phyloP scores from a whole-genome alignment of 1,140 invertebrate genomes.

The Euglossa dilemma region DNA sequence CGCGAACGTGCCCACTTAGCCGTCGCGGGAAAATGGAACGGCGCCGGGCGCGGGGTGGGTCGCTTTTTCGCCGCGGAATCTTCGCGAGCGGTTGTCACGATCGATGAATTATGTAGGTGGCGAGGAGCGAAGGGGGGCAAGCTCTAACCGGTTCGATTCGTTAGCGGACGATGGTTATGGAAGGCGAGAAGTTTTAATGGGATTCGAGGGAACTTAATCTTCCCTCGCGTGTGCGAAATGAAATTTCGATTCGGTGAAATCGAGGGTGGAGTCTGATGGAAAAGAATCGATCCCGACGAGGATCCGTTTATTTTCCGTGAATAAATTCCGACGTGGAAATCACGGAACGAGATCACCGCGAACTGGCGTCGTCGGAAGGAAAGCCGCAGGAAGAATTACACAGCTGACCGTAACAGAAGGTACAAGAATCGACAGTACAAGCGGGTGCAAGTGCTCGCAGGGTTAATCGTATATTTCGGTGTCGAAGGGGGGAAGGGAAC shows the following conservation, averaged over 20 bases:
- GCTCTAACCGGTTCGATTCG: constrained; percentile 8
- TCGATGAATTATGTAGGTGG: constrained; percentile 8
- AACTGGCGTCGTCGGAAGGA: no score
- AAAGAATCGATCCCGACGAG: no score
- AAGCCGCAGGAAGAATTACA: no score
- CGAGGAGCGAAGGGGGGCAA: neutral
- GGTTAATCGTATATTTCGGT: no score
- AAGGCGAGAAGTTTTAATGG: constrained; percentile 25
- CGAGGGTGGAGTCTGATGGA: neutral
- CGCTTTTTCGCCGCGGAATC: constrained; percentile 45
- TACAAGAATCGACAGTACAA: no score
- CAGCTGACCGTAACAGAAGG: no score
- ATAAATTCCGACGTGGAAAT: neutral
- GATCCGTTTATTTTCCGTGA: neutral
- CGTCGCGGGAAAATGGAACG: neutral
- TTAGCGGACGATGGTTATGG: neutral
- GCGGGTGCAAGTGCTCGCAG: no score
- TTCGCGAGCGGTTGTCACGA: no score
- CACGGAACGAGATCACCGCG: no score
- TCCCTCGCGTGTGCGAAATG: neutral
- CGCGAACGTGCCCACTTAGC: constrained; percentile 19
- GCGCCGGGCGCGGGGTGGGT: neutral
- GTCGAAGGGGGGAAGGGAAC: no score
- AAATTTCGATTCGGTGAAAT: neutral
- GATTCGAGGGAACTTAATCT: constrained; percentile 16